Conservation (phyloP, 2,113 vertebrate species). For the Crocuta crocuta region DNA sequence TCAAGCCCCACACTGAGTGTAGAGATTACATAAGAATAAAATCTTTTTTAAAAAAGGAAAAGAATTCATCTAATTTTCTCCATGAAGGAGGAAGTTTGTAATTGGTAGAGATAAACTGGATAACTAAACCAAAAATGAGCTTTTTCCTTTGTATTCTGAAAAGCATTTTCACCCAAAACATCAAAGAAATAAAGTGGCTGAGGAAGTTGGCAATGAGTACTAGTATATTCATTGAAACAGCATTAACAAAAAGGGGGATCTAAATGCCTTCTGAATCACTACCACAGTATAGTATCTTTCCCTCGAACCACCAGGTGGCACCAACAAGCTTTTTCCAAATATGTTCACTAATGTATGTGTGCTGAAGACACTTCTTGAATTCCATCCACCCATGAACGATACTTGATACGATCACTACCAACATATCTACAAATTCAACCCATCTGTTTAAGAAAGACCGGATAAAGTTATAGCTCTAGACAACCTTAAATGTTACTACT, state of each 20-base stretch:
- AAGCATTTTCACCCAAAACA: conserved; percentile 16
- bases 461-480: not conserved
- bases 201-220: not conserved
- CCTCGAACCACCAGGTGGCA: conserved; percentile 83
- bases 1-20: not conserved
- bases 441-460: not conserved
- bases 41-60: not conserved
- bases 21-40: not conserved
- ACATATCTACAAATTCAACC: not conserved
- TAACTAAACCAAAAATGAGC: not conserved
- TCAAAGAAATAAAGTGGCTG: not conserved
- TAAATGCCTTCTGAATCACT: not conserved
- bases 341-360: not conserved
- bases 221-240: not conserved
- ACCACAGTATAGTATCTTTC: not conserved
- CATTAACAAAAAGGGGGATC: not conserved
- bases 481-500: not conserved
- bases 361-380: not conserved
- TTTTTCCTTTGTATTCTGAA: conserved; percentile 3
- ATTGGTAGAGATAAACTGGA: conserved; percentile 24
- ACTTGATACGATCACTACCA: not conserved
- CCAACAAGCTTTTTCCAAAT: conserved; percentile 76
- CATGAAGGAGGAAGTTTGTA: conserved; percentile 57
- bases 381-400: not conserved
- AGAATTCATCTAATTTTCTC: conserved; percentile 15